Evolutionary conservation across 2,113 vertebrate genomes (phyloP), one percentile per base, ranked within the genome.

Genomic region (Machaerirhynchus nigripectus): DNA sequence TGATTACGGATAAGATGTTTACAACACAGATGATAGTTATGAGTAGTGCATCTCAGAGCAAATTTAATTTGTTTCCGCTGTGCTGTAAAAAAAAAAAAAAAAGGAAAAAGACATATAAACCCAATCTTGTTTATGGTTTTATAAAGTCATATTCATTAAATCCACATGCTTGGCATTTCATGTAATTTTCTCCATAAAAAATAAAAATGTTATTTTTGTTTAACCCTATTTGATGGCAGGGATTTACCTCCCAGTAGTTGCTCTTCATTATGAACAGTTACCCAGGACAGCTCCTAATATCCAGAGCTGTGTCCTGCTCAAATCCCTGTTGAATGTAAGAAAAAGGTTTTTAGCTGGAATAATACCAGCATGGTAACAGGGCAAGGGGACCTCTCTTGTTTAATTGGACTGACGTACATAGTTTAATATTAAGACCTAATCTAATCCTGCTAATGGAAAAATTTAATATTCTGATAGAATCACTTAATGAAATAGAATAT

Each of bases 361-460:
- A 86, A 87, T 68, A 84, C 33, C 64, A 90, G 61, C 49, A 50
- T 84, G 88, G 85, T 67, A 87, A 46, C 10, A 35, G 50, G 18
- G 56, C 8, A 6, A 24, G 64, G 14, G 18, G 37, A 90, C 67
- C 5, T 96, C 82, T 95, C 91, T 94, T 82, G 39, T 94, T 82
- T 88, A 97, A 95, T 92, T 73, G 74, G 75, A 87, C 79, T 91
- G 74, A 97, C 31, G 63, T 93, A 87, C 44, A 46, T 75, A 59
- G 70, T 89, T 97, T 96, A 95, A 94, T 93, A 96, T 84, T 93
- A 96, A 97, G 88, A 89, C 78, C 53, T 95, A 93, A 94, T 95
- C 81, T 97, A 91, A 97, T 96, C 94, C 57, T 71, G 44, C 78
- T 96, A 97, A 96, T 95, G 91, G 91, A 97, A 96, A 95, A 97